Evolutionary conservation across 2,888 invertebrate species (phyloP).

Genomic region (Yponomeuta sedellus): DNA sequence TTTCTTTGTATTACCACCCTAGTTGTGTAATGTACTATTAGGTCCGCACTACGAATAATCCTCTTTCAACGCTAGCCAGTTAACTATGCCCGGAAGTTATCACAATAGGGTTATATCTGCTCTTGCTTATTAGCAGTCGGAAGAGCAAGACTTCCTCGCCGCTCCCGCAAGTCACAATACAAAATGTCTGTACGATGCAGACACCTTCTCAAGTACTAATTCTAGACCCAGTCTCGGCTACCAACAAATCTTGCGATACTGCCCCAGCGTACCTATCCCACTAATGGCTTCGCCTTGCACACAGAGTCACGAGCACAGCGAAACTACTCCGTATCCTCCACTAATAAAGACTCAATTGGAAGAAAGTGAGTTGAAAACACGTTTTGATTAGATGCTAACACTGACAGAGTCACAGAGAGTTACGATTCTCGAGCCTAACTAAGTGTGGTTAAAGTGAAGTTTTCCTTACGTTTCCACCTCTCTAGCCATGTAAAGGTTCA

Average conservation of each 20-base stretch:
- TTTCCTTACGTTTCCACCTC: constrained; percentile 27
- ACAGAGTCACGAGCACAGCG: constrained; percentile 26
- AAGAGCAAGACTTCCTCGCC: no score
- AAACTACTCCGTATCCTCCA: constrained; percentile 27
- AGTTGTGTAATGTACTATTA: no score
- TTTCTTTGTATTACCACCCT: no score
- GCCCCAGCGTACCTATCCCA: constrained; percentile 35
- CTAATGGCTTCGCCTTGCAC: constrained; percentile 50
- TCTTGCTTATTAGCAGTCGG: no score
- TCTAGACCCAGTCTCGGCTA: constrained; percentile 39
- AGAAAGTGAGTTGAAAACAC: constrained; percentile 37
- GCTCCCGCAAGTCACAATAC: no score
- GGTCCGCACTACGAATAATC: no score
- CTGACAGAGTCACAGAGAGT: constrained; percentile 21
- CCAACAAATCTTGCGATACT: constrained; percentile 43
- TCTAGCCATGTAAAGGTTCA: constrained; percentile 48
- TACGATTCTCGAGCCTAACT: not conserved
- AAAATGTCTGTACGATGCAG: no score
- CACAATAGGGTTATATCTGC: no score
- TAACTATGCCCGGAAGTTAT: no score
- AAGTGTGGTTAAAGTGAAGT: constrained; percentile 24
- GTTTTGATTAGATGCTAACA: constrained; percentile 56
- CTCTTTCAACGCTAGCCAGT: no score
- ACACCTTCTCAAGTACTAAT: constrained; percentile 24
- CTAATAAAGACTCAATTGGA: constrained; percentile 20